These are phyloP conservation scores for Sipha flava DNA, from an alignment of 1,140 invertebrate genomes.

Conservation along the genomic window DNA sequence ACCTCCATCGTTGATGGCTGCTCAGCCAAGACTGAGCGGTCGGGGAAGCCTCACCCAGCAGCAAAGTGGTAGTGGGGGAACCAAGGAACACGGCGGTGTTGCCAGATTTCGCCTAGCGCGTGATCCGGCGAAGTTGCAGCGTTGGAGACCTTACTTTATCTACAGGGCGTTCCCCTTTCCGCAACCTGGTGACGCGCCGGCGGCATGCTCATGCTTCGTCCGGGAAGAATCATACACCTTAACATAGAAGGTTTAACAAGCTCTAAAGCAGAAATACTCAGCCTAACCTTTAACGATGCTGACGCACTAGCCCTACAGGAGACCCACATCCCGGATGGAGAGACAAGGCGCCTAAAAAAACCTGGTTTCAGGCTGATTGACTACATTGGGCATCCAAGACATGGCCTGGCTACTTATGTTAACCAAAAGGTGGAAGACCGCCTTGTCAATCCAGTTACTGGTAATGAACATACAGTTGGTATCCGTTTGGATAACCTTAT, in stretches of 20 bases:
- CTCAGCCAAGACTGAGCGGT: too few relatives aligned
- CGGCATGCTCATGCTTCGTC: too few relatives aligned
- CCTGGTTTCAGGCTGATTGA: neutral
- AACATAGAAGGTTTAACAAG: neutral
- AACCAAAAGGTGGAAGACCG: neutral
- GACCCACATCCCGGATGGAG: neutral
- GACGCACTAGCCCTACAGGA: neutral
- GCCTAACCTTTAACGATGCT: neutral
- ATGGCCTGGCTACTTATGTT: neutral
- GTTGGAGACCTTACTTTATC: too few relatives aligned
- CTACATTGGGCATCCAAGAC: neutral
- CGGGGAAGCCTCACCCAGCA: too few relatives aligned
- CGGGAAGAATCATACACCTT: neutral
- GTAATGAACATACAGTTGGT: neutral
- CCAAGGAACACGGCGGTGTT: too few relatives aligned
- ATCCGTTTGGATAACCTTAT: neutral
- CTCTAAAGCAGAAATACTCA: neutral
- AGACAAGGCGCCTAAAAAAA: neutral
- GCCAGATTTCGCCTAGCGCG: too few relatives aligned
- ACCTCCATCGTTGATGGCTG: too few relatives aligned
- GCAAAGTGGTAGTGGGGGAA: too few relatives aligned
- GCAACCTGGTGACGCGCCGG: too few relatives aligned
- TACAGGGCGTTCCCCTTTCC: too few relatives aligned
- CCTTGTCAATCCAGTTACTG: neutral
- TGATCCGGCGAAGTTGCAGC: too few relatives aligned